phyloP scores from a whole-genome alignment of 1,140 invertebrate species.

The Pseudomyrmex cubaensis region DNA sequence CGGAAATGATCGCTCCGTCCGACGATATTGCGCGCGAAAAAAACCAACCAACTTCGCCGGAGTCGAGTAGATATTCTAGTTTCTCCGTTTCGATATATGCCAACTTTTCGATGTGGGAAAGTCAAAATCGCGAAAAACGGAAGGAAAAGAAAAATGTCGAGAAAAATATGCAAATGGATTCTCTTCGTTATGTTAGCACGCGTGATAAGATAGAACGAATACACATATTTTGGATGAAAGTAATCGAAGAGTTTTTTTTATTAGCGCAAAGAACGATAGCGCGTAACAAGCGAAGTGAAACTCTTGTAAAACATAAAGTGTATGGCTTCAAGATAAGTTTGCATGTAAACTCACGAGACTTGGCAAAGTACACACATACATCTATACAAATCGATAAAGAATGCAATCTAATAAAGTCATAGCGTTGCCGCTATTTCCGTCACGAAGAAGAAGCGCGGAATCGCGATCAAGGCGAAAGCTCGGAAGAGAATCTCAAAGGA shows the following conservation, averaged over 20 bases:
- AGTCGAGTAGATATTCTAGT: constrained; percentile 26
- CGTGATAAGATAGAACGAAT: constrained; percentile 9
- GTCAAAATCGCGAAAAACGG: constrained; percentile 20
- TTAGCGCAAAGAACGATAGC: background rate
- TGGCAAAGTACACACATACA: background rate
- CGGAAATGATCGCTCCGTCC: constrained; percentile 27
- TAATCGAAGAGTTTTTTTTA: constrained; percentile 26
- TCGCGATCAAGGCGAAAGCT: constrained; percentile 17
- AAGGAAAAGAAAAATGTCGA: constrained; percentile 55
- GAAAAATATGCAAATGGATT: background rate
- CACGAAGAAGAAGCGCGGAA: constrained; percentile 17
- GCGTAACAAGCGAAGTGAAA: background rate
- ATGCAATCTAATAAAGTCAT: constrained; percentile 1
- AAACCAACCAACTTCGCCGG: background rate
- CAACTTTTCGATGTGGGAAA: background rate
- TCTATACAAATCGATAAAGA: constrained; percentile 32
- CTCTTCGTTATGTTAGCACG: background rate
- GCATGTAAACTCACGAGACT: constrained; percentile 24
- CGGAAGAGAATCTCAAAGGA: constrained; percentile 10
- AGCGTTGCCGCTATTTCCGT: background rate
- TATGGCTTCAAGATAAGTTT: background rate
- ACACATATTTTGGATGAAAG: background rate
- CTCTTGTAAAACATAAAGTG: constrained; percentile 8
- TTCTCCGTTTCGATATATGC: background rate
- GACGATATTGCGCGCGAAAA: constrained; percentile 10